A percentile compares a stretch with the other conserved stretches of the same genome.
Conservation (phyloP, 2,113 vertebrate genomes). For the Indri indri region DNA sequence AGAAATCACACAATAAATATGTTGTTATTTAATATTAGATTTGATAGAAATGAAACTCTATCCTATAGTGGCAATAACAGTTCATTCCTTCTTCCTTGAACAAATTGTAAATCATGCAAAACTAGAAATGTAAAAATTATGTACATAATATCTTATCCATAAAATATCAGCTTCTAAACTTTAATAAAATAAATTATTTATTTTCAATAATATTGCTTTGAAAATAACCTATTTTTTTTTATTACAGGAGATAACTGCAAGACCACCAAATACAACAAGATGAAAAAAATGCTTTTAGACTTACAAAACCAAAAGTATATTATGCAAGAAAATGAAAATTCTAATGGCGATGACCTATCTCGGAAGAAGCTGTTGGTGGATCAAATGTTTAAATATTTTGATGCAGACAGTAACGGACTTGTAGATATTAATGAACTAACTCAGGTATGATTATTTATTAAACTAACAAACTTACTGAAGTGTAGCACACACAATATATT, state of each 20-base stretch:
- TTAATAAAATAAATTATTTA: neutral
- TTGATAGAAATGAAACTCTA: neutral
- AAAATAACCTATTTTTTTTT: conserved; percentile 62
- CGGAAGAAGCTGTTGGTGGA: conserved; percentile 92
- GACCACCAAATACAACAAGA: conserved; percentile 88
- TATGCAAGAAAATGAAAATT: conserved; percentile 81
- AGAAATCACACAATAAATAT: neutral
- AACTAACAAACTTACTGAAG: neutral
- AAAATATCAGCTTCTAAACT: neutral
- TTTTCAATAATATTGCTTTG: neutral
- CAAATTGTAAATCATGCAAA: neutral
- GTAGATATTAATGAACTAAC: conserved; percentile 93
- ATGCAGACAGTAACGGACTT: conserved; percentile 89
- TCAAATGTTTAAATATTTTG: conserved; percentile 94
- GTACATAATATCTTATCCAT: neutral
- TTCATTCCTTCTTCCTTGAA: neutral
- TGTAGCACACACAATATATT: neutral
- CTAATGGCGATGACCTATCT: conserved; percentile 84
- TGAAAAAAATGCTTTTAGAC: conserved; percentile 92
- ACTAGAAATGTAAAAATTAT: neutral
- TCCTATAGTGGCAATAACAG: neutral
- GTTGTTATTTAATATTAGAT: neutral
- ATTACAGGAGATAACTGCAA: conserved; percentile 93
- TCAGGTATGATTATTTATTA: conserved; percentile 88
- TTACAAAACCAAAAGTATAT: conserved; percentile 89